Evolutionary conservation across 2,113 vertebrate genomes (phyloP).

Genomic region (Myiagra hebetior): DNA sequence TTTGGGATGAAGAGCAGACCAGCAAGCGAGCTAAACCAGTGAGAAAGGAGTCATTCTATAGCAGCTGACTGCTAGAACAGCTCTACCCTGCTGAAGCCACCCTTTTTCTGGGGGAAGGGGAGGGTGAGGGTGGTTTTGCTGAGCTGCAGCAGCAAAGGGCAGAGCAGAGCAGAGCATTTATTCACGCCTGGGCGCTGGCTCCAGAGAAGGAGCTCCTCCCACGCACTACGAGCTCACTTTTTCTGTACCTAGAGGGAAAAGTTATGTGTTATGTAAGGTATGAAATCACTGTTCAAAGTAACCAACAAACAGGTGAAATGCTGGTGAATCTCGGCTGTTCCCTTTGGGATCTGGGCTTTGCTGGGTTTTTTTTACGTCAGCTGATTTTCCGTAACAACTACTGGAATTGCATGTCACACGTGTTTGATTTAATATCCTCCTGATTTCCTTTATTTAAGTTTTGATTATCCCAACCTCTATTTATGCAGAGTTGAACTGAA

Average conservation of each 20-base stretch:
- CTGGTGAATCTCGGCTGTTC: background rate
- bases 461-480: background rate
- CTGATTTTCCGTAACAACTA: background rate
- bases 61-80: background rate
- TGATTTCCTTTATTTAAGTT: background rate
- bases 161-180: background rate
- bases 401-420: background rate
- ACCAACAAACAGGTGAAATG: background rate
- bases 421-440: background rate
- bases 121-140: background rate
- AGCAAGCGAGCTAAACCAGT: background rate
- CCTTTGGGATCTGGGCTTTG: rapidly evolving
- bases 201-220: background rate
- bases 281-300: background rate
- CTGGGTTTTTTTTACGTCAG: background rate
- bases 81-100: background rate
- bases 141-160: background rate
- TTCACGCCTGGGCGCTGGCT: background rate
- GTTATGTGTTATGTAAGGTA: background rate
- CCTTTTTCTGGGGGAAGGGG: background rate
- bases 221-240: rapidly evolving
- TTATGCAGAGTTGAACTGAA: background rate
- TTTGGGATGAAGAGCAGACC: background rate
- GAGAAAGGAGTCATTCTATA: background rate
- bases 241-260: background rate